Conservation (phyloP, 2,888 invertebrate genomes). For the Pycnomerus fuliginosus region DNA sequence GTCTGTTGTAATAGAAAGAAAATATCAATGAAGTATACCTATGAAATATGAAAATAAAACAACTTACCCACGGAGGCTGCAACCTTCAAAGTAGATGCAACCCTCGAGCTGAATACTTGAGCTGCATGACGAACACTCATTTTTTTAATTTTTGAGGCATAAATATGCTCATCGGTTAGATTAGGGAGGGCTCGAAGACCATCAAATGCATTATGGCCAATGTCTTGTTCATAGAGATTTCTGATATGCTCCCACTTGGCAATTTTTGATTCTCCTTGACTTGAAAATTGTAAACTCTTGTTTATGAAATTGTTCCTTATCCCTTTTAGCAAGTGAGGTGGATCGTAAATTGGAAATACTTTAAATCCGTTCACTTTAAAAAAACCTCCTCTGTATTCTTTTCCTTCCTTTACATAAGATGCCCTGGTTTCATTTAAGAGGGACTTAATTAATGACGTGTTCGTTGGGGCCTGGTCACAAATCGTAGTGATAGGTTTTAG, state of each 20-base stretch:
- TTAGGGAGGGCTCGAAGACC: not conserved
- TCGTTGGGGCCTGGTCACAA: constrained; percentile 5
- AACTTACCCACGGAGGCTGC: too few relatives aligned
- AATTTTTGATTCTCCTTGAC: not conserved
- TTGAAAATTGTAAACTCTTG: not conserved
- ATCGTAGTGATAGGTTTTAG: constrained; percentile 2
- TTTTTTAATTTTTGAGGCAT: too few relatives aligned
- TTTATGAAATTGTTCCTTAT: constrained; percentile 2
- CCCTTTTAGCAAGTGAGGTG: too few relatives aligned
- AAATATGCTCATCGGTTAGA: too few relatives aligned
- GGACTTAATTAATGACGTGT: constrained; percentile 2
- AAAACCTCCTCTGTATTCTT: not conserved
- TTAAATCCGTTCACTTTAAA: not conserved
- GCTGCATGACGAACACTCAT: too few relatives aligned
- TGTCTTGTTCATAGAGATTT: not conserved
- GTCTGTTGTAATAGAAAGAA: too few relatives aligned
- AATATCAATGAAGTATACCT: too few relatives aligned
- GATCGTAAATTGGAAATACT: constrained; percentile 1
- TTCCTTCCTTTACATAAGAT: not conserved
- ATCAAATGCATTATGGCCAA: not conserved
- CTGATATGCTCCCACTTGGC: constrained; percentile 1
- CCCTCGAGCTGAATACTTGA: too few relatives aligned
- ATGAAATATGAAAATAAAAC: too few relatives aligned
- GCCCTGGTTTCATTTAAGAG: too few relatives aligned
- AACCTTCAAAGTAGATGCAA: too few relatives aligned